A percentile compares a stretch with the other conserved stretches of the same genome.
These are phyloP conservation scores for Neuroterus valhalla DNA, from an alignment of 1,140 invertebrate genomes.

Conservation along the genomic window DNA sequence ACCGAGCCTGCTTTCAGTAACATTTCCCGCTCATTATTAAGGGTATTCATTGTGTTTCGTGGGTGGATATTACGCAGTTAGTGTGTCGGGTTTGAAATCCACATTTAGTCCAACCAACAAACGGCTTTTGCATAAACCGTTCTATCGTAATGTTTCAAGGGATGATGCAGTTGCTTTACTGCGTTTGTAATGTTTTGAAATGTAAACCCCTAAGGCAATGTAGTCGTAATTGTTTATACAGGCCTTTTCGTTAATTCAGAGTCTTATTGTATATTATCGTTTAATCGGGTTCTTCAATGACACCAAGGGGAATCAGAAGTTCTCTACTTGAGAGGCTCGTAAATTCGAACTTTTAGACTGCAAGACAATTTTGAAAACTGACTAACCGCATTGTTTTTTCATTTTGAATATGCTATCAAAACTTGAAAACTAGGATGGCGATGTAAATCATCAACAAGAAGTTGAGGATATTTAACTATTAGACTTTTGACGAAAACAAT, in stretches of 20 bases:
- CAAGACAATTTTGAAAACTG: not conserved
- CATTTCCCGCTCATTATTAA: constrained; percentile 25
- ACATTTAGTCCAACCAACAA: constrained; percentile 20
- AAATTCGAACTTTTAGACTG: constrained; percentile 1
- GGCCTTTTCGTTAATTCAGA: constrained; percentile 13
- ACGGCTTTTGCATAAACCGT: constrained; percentile 28
- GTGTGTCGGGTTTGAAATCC: constrained; percentile 6
- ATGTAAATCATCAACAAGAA: no score
- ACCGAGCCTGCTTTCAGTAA: constrained; percentile 11
- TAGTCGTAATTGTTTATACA: constrained; percentile 6
- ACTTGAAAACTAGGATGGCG: no score
- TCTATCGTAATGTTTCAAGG: not conserved
- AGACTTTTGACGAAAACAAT: no score
- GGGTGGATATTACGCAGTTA: constrained; percentile 26
- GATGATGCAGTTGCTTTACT: not conserved
- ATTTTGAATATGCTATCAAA: no score
- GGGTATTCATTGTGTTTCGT: constrained; percentile 8
- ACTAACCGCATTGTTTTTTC: no score
- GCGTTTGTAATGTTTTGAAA: not conserved
- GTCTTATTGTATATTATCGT: constrained; percentile 6
- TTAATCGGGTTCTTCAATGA: constrained; percentile 1
- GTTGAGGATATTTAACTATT: no score
- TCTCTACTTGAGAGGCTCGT: constrained; percentile 7
- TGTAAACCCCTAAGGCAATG: constrained; percentile 4
- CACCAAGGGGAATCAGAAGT: constrained; percentile 22